Percentiles rank a stretch among this genome's conserved stretches.
phyloP scores from a whole-genome alignment of 2,113 vertebrate genomes.

The Halcyon malimbica region DNA sequence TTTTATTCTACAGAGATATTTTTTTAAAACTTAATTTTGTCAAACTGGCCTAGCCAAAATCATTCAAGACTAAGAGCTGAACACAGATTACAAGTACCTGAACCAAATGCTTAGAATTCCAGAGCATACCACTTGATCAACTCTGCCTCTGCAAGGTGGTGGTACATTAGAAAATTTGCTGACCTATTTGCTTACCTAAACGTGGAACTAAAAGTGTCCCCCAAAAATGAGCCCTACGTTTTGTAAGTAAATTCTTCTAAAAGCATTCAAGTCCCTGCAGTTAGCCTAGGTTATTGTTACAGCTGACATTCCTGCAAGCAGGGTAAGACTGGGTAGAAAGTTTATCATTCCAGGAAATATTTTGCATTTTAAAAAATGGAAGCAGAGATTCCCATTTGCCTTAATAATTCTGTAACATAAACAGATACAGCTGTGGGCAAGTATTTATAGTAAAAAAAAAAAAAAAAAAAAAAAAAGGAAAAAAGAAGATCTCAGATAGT shows the following conservation, averaged over 20 bases:
- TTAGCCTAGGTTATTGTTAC: neutral
- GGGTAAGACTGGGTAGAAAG: neutral
- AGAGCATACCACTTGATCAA: neutral
- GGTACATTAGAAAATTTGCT: neutral
- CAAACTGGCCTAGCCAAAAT: neutral
- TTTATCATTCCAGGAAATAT: neutral
- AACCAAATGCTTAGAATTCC: neutral
- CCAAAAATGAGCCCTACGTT: neutral
- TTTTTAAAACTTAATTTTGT: neutral
- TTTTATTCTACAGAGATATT: neutral
- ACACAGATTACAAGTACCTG: neutral
- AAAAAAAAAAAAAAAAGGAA: neutral
- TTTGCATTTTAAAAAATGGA: neutral
- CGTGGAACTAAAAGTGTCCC: neutral
- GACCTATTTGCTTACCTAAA: neutral
- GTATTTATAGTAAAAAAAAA: neutral
- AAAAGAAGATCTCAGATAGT: neutral
- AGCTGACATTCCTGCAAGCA: neutral
- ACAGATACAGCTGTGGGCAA: neutral
- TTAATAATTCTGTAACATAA: neutral
- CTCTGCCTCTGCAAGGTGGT: neutral
- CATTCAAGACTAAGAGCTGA: neutral
- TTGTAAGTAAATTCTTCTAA: neutral
- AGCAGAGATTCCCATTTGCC: neutral
- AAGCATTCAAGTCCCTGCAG: neutral